phyloP scores from a whole-genome alignment of 2,797 vertebrate species.

The Gila robusta region DNA sequence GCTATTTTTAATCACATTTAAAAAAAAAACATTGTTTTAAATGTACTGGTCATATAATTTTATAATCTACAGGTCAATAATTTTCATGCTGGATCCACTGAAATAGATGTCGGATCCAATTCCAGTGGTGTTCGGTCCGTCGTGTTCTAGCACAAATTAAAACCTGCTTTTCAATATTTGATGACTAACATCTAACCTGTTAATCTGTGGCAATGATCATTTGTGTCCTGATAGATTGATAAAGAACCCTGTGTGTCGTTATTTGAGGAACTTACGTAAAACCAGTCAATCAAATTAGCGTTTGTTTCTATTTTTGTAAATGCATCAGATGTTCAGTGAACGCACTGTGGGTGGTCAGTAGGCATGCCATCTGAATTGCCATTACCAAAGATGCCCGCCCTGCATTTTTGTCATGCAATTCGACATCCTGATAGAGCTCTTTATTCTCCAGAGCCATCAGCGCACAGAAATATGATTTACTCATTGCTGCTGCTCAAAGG shows the following conservation, averaged over 20 bases:
- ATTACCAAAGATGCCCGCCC: slow-evolving; percentile 1
- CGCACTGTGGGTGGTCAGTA: neutral
- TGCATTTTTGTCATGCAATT: slow-evolving; percentile 14
- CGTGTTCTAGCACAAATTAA: neutral
- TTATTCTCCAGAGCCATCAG: slow-evolving; percentile 27
- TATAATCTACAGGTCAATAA: neutral
- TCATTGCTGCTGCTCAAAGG: slow-evolving; percentile 40
- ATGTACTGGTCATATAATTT: neutral
- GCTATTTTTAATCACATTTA: no score
- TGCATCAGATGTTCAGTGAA: neutral
- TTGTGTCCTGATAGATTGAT: neutral
- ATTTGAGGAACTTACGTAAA: neutral
- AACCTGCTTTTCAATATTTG: neutral
- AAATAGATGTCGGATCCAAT: neutral
- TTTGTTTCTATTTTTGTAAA: neutral
- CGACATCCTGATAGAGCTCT: slow-evolving; percentile 14
- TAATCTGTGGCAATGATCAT: neutral
- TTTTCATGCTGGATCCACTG: neutral
- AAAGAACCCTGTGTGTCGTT: neutral
- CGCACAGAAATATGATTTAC: slow-evolving; percentile 41
- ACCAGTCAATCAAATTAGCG: neutral
- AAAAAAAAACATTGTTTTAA: neutral
- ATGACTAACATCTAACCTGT: no score
- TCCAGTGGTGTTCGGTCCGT: neutral
- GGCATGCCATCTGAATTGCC: neutral